Conservation (phyloP, 2,888 invertebrate species). For the Plagodis pulveraria region DNA sequence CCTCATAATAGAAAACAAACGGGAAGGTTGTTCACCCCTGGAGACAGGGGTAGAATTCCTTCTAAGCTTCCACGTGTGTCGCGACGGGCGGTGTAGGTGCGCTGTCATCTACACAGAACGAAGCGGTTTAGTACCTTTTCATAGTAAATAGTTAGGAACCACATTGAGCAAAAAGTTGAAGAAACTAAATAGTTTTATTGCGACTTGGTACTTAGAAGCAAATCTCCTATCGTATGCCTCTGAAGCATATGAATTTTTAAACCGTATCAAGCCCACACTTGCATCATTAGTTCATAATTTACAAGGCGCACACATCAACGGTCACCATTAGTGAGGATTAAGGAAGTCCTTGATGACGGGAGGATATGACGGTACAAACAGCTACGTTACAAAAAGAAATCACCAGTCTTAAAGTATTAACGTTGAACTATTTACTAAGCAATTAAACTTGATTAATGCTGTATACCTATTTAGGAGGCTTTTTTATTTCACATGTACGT, state of each 20-base stretch:
- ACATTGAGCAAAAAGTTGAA: background rate
- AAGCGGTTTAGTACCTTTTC: conserved; percentile 10
- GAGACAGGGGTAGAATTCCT: conserved; percentile 43
- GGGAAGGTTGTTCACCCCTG: conserved; percentile 69
- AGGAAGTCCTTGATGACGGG: conserved; percentile 68
- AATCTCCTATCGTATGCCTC: conserved; percentile 7
- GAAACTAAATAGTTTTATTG: background rate
- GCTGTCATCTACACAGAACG: conserved; percentile 8
- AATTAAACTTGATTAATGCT: conserved; percentile 18
- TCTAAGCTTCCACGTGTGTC: conserved; percentile 51
- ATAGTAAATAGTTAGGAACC: background rate
- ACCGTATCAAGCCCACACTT: conserved; percentile 51
- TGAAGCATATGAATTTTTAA: conserved; percentile 34
- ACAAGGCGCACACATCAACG: conserved; percentile 64
- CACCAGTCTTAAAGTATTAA: background rate
- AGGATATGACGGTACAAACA: conserved; percentile 64
- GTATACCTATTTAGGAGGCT: conserved; percentile 11
- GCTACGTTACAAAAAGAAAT: conserved; percentile 28
- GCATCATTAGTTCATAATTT: conserved; percentile 69
- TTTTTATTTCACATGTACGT: conserved; percentile 19
- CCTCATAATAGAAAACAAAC: conserved; percentile 22
- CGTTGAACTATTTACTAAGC: conserved; percentile 17
- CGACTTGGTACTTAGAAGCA: conserved; percentile 10
- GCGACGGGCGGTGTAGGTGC: conserved; percentile 31
- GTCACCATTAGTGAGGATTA: conserved; percentile 75